Conservation (phyloP, 2,888 invertebrate species). For the Isoperla grammatica region DNA sequence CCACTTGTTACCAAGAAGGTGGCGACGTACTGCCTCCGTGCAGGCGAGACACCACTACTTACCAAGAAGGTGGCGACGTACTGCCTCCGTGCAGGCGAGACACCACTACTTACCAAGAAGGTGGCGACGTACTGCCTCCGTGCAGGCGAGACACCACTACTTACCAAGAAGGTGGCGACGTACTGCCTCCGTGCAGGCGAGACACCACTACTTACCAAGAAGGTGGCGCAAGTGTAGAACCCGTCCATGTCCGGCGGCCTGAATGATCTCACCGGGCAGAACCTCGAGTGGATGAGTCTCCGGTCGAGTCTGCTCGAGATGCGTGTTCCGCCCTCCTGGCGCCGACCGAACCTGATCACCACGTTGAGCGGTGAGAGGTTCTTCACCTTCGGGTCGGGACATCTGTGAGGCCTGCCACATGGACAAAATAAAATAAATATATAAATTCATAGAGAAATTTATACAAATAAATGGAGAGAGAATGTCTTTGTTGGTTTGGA, state of each 20-base stretch:
- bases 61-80: too few species aligned
- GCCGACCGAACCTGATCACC: slow-evolving; percentile 54
- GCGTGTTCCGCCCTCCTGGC: slow-evolving; percentile 51
- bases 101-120: too few species aligned
- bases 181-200: too few species aligned
- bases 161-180: too few species aligned
- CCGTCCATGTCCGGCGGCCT: slow-evolving; percentile 63
- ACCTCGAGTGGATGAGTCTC: slow-evolving; percentile 75
- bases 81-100: too few species aligned
- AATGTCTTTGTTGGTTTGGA: too few species aligned
- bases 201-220: slow-evolving; percentile 49
- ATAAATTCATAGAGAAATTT: not conserved
- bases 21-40: too few species aligned
- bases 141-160: too few species aligned
- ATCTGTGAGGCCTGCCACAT: slow-evolving; percentile 78
- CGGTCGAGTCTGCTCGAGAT: slow-evolving; percentile 64
- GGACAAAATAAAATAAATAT: too few species aligned
- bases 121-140: too few species aligned
- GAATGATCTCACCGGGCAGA: slow-evolving; percentile 69
- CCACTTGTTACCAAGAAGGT: too few species aligned
- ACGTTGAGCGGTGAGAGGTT: slow-evolving; percentile 65
- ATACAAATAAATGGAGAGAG: slow-evolving; percentile 3
- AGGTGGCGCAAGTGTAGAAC: slow-evolving; percentile 68
- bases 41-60: too few species aligned
- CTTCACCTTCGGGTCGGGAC: slow-evolving; percentile 78